Evolutionary conservation across 2,888 invertebrate species (phyloP).

Genomic region (Volucella inanis): DNA sequence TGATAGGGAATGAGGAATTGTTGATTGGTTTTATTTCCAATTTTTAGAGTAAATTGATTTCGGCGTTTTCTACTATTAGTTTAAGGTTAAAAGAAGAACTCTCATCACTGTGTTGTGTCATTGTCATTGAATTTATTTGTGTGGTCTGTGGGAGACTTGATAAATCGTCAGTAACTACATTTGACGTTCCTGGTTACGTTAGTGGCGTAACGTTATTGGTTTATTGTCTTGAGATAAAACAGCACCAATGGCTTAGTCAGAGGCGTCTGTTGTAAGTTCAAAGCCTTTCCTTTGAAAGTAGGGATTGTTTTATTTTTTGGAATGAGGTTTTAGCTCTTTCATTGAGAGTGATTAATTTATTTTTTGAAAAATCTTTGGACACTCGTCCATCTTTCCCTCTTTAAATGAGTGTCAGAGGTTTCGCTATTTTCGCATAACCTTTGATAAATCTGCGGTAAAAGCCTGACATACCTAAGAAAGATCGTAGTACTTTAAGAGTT

Average conservation of each 20-base stretch:
- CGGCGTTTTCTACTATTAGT: slow-evolving; percentile 19
- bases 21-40: slow-evolving; percentile 37
- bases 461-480: slow-evolving; percentile 49
- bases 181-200: too few species aligned
- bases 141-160: too few species aligned
- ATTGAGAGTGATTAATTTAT: slow-evolving; percentile 32
- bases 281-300: slow-evolving; percentile 51
- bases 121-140: too few species aligned
- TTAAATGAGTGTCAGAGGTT: slow-evolving; percentile 42
- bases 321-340: slow-evolving; percentile 32
- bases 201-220: too few species aligned
- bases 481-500: slow-evolving; percentile 45
- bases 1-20: slow-evolving; percentile 39
- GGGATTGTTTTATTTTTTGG: slow-evolving; percentile 43
- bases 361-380: too few species aligned
- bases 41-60: slow-evolving; percentile 34
- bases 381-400: slow-evolving; percentile 48
- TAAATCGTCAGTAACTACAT: too few species aligned
- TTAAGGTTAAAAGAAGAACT: too few species aligned
- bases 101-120: too few species aligned
- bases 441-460: too few species aligned
- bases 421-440: slow-evolving; percentile 30
- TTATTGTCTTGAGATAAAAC: too few species aligned
- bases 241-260: slow-evolving; percentile 39
- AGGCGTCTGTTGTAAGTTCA: slow-evolving; percentile 47